Evolutionary conservation across 2,888 invertebrate genomes (phyloP).

Genomic region (Glaucopsyche alexis): DNA sequence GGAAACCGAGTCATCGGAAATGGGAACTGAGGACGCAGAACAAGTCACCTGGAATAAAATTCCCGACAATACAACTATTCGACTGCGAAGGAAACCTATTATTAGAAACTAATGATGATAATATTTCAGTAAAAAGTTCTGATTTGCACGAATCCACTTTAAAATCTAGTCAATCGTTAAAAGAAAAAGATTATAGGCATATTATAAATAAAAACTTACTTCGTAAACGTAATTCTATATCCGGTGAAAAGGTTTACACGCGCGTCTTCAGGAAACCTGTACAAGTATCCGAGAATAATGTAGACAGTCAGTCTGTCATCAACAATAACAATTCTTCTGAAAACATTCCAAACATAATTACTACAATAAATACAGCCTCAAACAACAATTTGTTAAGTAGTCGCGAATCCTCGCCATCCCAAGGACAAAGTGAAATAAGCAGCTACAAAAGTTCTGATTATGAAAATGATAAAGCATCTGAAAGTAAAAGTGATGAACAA

Average conservation of each 20-base stretch:
- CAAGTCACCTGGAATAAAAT: constrained; percentile 79
- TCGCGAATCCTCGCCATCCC: constrained; percentile 63
- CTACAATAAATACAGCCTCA: constrained; percentile 45
- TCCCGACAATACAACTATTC: constrained; percentile 82
- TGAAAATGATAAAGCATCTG: constrained; percentile 58
- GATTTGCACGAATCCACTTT: constrained; percentile 55
- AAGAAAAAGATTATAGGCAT: constrained; percentile 67
- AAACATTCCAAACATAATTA: constrained; percentile 72
- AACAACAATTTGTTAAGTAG: constrained; percentile 48
- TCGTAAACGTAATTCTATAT: constrained; percentile 68
- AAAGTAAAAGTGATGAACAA: constrained; percentile 23
- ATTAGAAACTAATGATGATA: constrained; percentile 81
- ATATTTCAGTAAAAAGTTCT: constrained; percentile 71
- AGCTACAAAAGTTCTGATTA: constrained; percentile 78
- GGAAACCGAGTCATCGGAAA: constrained; percentile 81
- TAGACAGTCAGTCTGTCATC: constrained; percentile 41
- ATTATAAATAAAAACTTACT: constrained; percentile 57
- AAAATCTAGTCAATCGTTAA: constrained; percentile 60
- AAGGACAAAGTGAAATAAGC: constrained; percentile 67
- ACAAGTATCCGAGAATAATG: constrained; percentile 45
- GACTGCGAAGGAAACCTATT: constrained; percentile 82
- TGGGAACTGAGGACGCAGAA: constrained; percentile 83
- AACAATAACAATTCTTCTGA: constrained; percentile 55
- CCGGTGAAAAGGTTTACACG: constrained; percentile 69
- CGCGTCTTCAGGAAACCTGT: constrained; percentile 59